Conservation (phyloP, 2,113 vertebrate species). For the Enhydra lutris region DNA sequence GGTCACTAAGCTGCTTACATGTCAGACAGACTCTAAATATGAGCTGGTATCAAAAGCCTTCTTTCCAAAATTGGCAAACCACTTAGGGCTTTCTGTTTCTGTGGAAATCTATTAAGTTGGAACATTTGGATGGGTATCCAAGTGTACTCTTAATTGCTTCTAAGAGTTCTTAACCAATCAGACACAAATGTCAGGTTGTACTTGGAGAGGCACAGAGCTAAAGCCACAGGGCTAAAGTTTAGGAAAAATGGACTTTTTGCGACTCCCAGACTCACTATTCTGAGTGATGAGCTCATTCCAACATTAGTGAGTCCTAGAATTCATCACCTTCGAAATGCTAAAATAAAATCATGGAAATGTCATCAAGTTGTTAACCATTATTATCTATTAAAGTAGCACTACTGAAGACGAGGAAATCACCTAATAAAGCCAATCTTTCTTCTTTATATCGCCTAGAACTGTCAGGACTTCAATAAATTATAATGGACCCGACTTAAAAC, state of each 20-base stretch:
- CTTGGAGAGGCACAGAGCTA: conserved; percentile 71
- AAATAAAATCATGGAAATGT: conserved; percentile 79
- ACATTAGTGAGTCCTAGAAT: conserved; percentile 72
- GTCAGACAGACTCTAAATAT: neutral
- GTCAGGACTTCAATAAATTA: conserved; percentile 66
- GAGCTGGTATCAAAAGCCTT: neutral
- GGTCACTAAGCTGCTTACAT: neutral
- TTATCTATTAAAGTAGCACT: conserved; percentile 70
- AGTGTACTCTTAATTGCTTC: conserved; percentile 76
- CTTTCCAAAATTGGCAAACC: conserved; percentile 53
- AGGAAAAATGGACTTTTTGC: conserved; percentile 78
- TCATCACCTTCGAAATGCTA: conserved; percentile 78
- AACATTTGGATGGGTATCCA: conserved; percentile 64
- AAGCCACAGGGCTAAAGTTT: conserved; percentile 72
- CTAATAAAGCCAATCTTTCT: conserved; percentile 71
- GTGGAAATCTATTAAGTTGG: conserved; percentile 64
- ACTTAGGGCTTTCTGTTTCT: conserved; percentile 60
- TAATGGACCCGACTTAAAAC: conserved; percentile 54
- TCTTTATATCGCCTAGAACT: conserved; percentile 66
- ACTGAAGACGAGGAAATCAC: conserved; percentile 47
- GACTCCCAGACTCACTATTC: conserved; percentile 76
- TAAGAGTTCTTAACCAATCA: conserved; percentile 64
- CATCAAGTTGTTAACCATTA: conserved; percentile 77
- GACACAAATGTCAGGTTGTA: conserved; percentile 73
- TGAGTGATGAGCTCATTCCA: conserved; percentile 59